A percentile compares a stretch with the other conserved stretches of the same genome.
Evolutionary conservation across 2,113 vertebrate species (phyloP).

Genomic region (Rallus limicola): DNA sequence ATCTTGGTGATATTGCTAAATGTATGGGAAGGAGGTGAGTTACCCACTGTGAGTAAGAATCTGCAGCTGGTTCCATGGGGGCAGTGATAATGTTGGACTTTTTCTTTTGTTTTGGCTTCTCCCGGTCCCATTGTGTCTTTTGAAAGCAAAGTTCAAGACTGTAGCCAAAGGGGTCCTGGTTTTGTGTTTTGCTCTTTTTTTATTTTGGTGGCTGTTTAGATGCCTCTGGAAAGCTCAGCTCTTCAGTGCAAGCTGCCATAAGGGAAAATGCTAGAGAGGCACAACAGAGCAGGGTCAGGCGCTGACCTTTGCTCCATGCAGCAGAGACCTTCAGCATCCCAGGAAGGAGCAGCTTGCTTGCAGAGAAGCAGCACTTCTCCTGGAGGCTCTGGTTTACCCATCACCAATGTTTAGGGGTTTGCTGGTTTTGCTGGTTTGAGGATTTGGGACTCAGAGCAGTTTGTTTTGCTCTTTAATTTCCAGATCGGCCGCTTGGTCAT

Average conservation of each 20-base stretch:
- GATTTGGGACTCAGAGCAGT: background rate
- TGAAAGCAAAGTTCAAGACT: background rate
- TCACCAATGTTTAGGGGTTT: fast-evolving
- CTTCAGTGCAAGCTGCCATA: background rate
- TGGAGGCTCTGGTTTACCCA: background rate
- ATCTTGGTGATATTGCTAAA: background rate
- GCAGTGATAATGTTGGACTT: background rate
- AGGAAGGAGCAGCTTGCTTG: background rate
- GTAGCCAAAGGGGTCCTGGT: background rate
- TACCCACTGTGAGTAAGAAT: fast-evolving
- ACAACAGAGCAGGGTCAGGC: fast-evolving
- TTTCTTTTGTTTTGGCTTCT: background rate
- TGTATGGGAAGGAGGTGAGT: background rate
- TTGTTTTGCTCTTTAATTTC: slow-evolving; percentile 9
- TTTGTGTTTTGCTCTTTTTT: background rate
- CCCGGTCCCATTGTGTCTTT: background rate
- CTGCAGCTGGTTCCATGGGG: background rate
- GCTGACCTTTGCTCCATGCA: background rate
- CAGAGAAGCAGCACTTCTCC: background rate
- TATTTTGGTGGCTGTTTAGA: background rate
- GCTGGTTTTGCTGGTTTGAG: background rate
- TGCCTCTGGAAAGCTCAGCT: background rate
- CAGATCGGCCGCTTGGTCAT: slow-evolving; percentile 95
- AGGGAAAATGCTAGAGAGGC: background rate
- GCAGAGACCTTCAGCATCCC: fast-evolving